Conservation (phyloP, 2,113 vertebrate species). For the Motacilla alba region DNA sequence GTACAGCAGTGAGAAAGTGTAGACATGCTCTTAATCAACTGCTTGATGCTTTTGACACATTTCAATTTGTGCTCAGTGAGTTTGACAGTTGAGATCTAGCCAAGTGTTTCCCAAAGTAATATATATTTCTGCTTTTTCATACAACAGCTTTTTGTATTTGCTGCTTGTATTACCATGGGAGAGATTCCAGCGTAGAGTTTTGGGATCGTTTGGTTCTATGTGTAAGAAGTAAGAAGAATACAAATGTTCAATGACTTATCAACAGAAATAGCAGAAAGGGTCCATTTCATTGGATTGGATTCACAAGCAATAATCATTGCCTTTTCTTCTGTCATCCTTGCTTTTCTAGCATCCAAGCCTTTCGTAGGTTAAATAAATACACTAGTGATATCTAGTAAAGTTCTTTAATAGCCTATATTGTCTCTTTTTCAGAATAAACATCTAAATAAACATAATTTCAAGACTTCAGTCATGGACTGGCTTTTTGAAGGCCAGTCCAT, state of each 20-base stretch:
- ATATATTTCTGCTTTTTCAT: not conserved
- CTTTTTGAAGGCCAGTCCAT: not conserved
- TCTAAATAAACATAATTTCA: not conserved
- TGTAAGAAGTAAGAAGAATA: not conserved
- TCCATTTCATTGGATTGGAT: not conserved
- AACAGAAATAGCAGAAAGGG: not conserved
- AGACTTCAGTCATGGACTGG: not conserved
- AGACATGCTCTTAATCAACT: not conserved
- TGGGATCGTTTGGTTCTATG: not conserved
- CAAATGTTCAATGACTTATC: not conserved
- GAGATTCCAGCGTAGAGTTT: not conserved
- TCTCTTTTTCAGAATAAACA: not conserved
- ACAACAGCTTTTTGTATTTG: not conserved
- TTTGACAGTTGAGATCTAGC: not conserved
- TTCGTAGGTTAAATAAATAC: not conserved
- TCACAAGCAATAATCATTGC: not conserved
- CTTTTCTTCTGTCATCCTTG: not conserved
- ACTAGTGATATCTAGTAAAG: not conserved
- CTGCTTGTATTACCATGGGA: not conserved
- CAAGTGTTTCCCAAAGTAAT: not conserved
- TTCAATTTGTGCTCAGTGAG: not conserved
- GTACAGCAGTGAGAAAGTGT: not conserved
- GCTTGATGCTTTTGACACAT: not conserved
- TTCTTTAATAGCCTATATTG: not conserved
- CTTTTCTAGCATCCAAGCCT: not conserved